phyloP scores from a whole-genome alignment of 1,140 invertebrate genomes.

The Gonatopus flavifemur region DNA sequence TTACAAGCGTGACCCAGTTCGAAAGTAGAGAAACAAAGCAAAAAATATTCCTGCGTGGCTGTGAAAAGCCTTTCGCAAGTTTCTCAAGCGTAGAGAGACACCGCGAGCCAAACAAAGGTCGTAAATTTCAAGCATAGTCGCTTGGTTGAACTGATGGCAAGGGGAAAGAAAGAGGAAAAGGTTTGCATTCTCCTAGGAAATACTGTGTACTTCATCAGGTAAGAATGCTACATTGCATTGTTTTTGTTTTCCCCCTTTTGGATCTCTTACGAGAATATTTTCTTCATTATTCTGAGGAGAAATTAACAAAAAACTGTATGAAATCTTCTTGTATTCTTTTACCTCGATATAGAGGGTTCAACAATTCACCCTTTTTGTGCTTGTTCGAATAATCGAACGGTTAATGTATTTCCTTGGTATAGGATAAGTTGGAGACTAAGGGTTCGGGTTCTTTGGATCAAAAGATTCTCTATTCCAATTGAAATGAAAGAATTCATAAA shows the following conservation, averaged over 20 bases:
- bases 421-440: no score
- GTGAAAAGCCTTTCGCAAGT: conserved; percentile 12
- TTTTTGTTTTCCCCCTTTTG: conserved; percentile 10
- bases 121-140: conserved; percentile 30
- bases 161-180: no score
- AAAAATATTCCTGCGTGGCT: not conserved
- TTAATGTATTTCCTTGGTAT: no score
- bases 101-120: conserved; percentile 34
- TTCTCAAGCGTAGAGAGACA: conserved; percentile 17
- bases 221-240: conserved; percentile 27
- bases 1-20: conserved; percentile 1
- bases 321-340: no score
- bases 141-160: no score
- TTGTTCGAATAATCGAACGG: no score
- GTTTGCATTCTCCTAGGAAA: conserved; percentile 1
- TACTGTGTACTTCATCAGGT: conserved; percentile 29
- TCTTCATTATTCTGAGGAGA: no score
- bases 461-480: no score
- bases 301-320: no score
- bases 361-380: conserved; percentile 1
- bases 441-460: no score
- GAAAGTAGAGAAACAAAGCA: no score
- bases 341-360: not conserved
- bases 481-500: no score
- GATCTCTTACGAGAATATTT: conserved; percentile 1